A percentile compares a stretch with the other conserved stretches of the same genome.
Conservation (phyloP, 2,888 invertebrate genomes). For the Dasysyrphus tricinctus region DNA sequence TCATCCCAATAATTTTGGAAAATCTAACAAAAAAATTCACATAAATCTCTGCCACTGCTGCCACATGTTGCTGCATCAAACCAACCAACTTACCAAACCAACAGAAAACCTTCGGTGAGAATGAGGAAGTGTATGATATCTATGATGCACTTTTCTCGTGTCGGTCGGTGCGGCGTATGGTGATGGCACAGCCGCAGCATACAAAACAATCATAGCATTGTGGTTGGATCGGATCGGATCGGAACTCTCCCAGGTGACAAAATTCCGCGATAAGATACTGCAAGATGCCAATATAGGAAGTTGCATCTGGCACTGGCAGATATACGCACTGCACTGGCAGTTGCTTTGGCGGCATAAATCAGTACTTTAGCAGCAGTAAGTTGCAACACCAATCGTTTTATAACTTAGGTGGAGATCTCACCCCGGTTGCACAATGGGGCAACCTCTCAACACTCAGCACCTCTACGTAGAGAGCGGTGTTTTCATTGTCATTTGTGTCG, state of each 20-base stretch:
- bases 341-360: conserved; percentile 59
- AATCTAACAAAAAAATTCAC: not conserved
- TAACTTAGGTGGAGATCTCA: conserved; percentile 28
- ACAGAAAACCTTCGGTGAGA: conserved; percentile 3
- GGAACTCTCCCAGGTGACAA: conserved; percentile 52
- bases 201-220: conserved; percentile 57
- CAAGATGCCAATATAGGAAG: conserved; percentile 47
- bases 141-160: conserved; percentile 17
- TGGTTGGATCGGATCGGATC: conserved; percentile 21
- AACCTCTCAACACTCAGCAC: not conserved
- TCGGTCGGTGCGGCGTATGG: no score
- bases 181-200: not conserved
- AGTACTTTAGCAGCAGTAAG: conserved; percentile 5
- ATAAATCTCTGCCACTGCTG: conserved; percentile 1
- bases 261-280: conserved; percentile 64
- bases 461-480: conserved; percentile 31
- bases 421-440: conserved; percentile 5
- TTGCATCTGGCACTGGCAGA: conserved; percentile 36
- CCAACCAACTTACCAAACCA: not conserved
- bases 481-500: conserved; percentile 65
- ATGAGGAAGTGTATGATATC: conserved; percentile 24
- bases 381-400: not conserved
- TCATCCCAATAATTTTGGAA: conserved; percentile 8
- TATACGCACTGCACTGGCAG: conserved; percentile 9
- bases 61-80: conserved; percentile 4